These are phyloP conservation scores for Arge pagana DNA, from an alignment of 2,888 invertebrate species.

Conservation along the genomic window DNA sequence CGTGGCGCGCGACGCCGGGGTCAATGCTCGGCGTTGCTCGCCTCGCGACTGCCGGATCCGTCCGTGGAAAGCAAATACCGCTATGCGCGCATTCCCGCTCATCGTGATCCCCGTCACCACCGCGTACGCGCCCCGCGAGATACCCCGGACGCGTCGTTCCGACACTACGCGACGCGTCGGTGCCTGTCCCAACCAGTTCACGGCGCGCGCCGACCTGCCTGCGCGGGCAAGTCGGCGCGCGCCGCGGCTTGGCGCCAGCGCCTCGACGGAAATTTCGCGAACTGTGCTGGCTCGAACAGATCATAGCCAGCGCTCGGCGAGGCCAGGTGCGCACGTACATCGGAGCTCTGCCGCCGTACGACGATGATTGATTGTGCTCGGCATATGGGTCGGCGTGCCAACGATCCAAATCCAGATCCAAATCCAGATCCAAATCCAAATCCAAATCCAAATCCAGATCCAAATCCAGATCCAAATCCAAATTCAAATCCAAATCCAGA, in stretches of 20 bases:
- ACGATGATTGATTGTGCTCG: no score
- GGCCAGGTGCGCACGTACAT: slow-evolving; percentile 3
- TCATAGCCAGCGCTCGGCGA: no score
- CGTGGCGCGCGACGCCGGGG: slow-evolving; percentile 44
- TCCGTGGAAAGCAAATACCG: slow-evolving; percentile 53
- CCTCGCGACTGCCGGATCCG: slow-evolving; percentile 43
- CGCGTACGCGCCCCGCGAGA: slow-evolving; percentile 5
- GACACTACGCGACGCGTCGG: not conserved
- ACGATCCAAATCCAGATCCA: no score
- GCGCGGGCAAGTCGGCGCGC: slow-evolving; percentile 24
- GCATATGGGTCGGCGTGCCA: not conserved
- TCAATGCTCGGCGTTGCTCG: slow-evolving; percentile 54
- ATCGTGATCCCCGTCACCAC: slow-evolving; percentile 26
- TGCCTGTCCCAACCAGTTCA: slow-evolving; percentile 19
- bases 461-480: no score
- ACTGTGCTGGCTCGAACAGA: no score
- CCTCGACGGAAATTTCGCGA: slow-evolving; percentile 55
- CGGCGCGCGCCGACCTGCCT: not conserved
- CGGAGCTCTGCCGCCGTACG: no score
- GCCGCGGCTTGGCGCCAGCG: slow-evolving; percentile 53
- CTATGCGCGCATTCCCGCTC: slow-evolving; percentile 44
- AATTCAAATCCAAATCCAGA: no score
- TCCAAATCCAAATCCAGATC: no score
- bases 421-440: no score
- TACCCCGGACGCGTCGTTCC: slow-evolving; percentile 2